Conservation (phyloP, 2,888 invertebrate species). For the Petrolisthes cinctipes region DNA sequence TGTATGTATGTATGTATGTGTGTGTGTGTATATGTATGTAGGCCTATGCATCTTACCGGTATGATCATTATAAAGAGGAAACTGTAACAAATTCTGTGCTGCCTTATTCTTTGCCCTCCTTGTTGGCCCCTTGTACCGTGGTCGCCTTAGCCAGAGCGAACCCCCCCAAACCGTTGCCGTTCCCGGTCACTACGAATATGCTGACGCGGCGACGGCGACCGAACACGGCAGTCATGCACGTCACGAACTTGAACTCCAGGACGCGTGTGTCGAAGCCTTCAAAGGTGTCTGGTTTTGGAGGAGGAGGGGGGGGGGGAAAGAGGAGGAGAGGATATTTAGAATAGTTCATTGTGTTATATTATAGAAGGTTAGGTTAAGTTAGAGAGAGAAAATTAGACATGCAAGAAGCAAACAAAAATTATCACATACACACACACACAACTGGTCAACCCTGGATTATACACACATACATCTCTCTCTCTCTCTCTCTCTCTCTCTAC, state of each 20-base stretch:
- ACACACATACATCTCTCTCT: too few relatives aligned
- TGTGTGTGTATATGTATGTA: too few relatives aligned
- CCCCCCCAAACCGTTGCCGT: constrained; percentile 89
- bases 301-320: background rate
- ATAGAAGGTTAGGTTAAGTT: background rate
- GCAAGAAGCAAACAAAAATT: too few relatives aligned
- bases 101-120: constrained; percentile 89
- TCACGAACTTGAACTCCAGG: constrained; percentile 83
- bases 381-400: too few relatives aligned
- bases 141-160: constrained; percentile 82
- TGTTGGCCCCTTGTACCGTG: constrained; percentile 78
- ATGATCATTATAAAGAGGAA: too few relatives aligned
- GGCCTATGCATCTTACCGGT: too few relatives aligned
- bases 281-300: constrained; percentile 77
- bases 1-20: too few relatives aligned
- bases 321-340: background rate
- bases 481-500: constrained; percentile 87
- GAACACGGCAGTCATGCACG: constrained; percentile 90
- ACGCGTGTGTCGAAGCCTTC: constrained; percentile 89
- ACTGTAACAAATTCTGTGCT: constrained; percentile 87
- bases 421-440: too few relatives aligned
- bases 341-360: too few relatives aligned
- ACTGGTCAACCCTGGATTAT: too few relatives aligned
- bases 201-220: constrained; percentile 85
- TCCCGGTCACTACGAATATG: constrained; percentile 85